Evolutionary conservation across 1,140 invertebrate genomes (phyloP).

Genomic region (Leucophenga varia): DNA sequence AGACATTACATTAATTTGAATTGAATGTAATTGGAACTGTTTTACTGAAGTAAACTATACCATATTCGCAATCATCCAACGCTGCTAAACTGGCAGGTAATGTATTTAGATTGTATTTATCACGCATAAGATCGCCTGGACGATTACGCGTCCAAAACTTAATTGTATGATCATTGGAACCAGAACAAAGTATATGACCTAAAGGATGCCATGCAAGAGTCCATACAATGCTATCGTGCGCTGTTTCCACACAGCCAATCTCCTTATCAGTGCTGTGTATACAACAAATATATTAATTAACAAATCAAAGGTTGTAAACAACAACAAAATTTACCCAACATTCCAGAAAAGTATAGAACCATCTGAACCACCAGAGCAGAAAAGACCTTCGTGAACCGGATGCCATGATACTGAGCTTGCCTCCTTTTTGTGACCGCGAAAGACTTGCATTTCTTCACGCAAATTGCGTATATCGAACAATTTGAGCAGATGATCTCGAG

Average conservation of each 20-base stretch:
- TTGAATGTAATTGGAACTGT: neutral
- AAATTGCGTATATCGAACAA: slow-evolving; percentile 97
- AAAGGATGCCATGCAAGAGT: slow-evolving; percentile 98
- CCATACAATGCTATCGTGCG: slow-evolving; percentile 99
- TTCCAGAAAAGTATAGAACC: slow-evolving; percentile 98
- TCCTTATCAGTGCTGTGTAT: slow-evolving; percentile 87
- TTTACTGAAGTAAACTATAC: slow-evolving; percentile 56
- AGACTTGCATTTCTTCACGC: slow-evolving; percentile 90
- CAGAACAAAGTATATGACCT: slow-evolving; percentile 97
- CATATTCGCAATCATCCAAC: slow-evolving; percentile 72
- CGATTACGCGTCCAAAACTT: slow-evolving; percentile 99
- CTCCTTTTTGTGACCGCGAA: slow-evolving; percentile 98
- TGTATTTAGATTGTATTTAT: slow-evolving; percentile 96
- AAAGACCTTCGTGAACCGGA: slow-evolving; percentile 93
- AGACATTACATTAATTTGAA: slow-evolving; percentile 37
- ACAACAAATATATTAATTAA: no score
- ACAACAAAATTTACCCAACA: slow-evolving; percentile 74
- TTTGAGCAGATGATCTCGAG: slow-evolving; percentile 96
- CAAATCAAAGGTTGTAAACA: no score
- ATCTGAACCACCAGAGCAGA: slow-evolving; percentile 96
- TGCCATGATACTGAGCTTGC: slow-evolving; percentile 97
- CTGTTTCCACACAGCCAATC: slow-evolving; percentile 95
- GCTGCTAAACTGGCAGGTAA: slow-evolving; percentile 74
- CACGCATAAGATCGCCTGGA: slow-evolving; percentile 96
- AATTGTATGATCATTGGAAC: slow-evolving; percentile 96